These are phyloP conservation scores for Timandra comae DNA, from an alignment of 2,888 invertebrate genomes.

Conservation along the genomic window DNA sequence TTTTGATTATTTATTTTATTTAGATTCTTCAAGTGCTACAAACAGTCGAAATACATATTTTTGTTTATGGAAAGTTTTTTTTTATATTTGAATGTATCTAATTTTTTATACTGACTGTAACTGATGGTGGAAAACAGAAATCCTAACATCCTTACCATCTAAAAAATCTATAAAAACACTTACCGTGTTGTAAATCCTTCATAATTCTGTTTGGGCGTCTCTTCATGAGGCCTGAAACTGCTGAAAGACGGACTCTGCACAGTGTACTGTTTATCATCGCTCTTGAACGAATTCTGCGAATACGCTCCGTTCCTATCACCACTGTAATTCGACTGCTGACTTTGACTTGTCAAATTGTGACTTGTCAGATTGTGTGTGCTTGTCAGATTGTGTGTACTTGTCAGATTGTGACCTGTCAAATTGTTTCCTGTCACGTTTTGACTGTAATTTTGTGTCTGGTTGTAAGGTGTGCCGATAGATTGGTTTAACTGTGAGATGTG, in stretches of 20 bases:
- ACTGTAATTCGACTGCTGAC: neutral
- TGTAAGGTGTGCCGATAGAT: slow-evolving; percentile 36
- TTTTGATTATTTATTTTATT: no score
- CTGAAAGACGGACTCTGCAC: slow-evolving; percentile 58
- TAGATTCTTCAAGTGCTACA: no score
- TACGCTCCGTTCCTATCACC: slow-evolving; percentile 29
- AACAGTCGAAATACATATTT: no score
- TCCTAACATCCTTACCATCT: no score
- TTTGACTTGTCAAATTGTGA: neutral
- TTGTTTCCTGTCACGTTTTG: slow-evolving; percentile 10
- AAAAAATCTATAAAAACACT: slow-evolving; percentile 39
- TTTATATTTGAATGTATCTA: no score
- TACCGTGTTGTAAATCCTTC: slow-evolving; percentile 82
- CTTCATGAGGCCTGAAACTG: slow-evolving; percentile 62
- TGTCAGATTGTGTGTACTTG: slow-evolving; percentile 13
- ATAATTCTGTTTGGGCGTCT: slow-evolving; percentile 69
- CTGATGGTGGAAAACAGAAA: no score
- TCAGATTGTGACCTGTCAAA: slow-evolving; percentile 2
- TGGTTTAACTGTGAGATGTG: slow-evolving; percentile 50
- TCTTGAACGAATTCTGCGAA: slow-evolving; percentile 28
- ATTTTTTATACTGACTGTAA: no score
- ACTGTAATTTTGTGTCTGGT: slow-evolving; percentile 19
- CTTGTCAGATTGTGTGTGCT: slow-evolving; percentile 3
- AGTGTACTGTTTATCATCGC: slow-evolving; percentile 48
- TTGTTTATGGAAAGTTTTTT: no score